Base-by-base conservation (phyloP, 2,113 vertebrate genomes). In the Dolichotis patagonum region DNA sequence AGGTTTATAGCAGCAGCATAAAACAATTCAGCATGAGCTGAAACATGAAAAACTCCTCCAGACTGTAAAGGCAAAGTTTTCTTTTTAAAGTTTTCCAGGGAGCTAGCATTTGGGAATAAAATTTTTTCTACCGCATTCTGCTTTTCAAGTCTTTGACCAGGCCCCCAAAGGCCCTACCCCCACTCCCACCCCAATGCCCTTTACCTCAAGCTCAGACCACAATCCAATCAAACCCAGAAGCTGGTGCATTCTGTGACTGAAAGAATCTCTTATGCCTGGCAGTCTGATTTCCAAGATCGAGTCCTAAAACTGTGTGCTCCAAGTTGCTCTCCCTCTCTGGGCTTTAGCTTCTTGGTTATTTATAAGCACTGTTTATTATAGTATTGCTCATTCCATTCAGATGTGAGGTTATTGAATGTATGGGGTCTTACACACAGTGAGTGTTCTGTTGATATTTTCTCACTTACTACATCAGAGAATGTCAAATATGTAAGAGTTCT, bases 11-110 rank as follows among this genome's bases (percentile, higher is more conserved):
- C 82, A 92, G 93, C 81, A 90, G 96, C 96, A 98, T 91, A 91
- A 96, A 97, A 97, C 97, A 98, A 96, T 89, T 98, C 98, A 91
- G 71, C 96, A 77, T 96, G 90, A 96, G 88, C 95, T 94, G 93
- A 97, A 98, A 98, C 85, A 96, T 97, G 98, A 98, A 98, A 97
- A 97, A 93, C 94, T 97, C 97, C 97, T 85, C 86, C 89, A 91
- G 88, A 81, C 96, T 95, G 91, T 93, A 85, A 96, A 97, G 94
- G 91, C 78, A 52, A 65, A 92, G 93, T 69, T 96, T 97, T 89
- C 97, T 96, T 84, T 97, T 97, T 95, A 93, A 83, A 92, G 95
- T 97, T 96, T 13, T 95, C 96, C 90, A 49, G 80, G 84, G n/a
- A 93, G 80, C 88, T 77, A 96, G 85, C 38, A 0, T 58, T 96